Evolutionary conservation across 1,140 invertebrate genomes (phyloP), one percentile per base, ranked within the genome.

Genomic region (Tribolium madens): DNA sequence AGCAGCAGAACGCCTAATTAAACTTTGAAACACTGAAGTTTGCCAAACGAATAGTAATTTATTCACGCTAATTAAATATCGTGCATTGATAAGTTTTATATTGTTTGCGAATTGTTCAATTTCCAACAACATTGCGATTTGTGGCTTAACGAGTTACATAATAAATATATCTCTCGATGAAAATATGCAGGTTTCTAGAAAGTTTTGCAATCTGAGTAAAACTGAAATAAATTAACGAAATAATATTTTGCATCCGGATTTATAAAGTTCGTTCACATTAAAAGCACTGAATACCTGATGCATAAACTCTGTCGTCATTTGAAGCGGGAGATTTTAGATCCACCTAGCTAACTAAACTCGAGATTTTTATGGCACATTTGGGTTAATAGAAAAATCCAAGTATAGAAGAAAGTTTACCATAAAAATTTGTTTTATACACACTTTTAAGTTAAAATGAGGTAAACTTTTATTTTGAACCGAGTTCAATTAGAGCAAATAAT

Each of bases 41-140:
- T 64, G 57, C 57, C 10, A 33, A 64, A 64, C 26, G 26, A 64
- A 64, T 64, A 33, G 57, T 64, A 64, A 64, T 64, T 64, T n/a
- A 26, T 57, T 64, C 57, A 64, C 57, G 57, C 57, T 64, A 64
- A 64, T 64, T 64, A 64, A 64, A 64, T 64, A 64, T 64, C 14
- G 57, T 33, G 14, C 21, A 14, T 31, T 33, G 57, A 64, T 64
- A 64, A 64, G n/a, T 64, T 64, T 17, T 18, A 57, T n/a, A 57
- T 57, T 57, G 52, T 57, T 57, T 21, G 52, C 17, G 21, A 18
- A 57, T 57, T 42, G 36, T 7, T 17, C 48, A 50, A 50, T 17
- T 50, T 50, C 48, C 15, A 50, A 3, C 6, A 17, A 50, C 12
- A 17, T 15, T 9, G 48, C 4, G 48, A 12, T n/a, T 50, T 1